These are phyloP conservation scores for Sussaba pulchella DNA, from an alignment of 2,888 invertebrate species.

Conservation along the genomic window DNA sequence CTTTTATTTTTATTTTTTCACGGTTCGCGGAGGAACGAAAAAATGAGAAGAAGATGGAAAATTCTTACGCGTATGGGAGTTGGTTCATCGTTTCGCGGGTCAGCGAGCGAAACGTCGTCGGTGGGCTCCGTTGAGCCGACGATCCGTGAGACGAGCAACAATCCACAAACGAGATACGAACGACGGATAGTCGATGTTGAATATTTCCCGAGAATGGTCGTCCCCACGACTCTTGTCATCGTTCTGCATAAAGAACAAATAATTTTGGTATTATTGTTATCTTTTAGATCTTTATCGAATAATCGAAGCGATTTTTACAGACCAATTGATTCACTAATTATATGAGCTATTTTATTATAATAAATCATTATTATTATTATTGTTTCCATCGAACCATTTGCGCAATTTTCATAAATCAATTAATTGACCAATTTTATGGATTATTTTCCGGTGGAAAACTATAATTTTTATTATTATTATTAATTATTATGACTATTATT, in stretches of 20 bases:
- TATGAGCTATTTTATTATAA: background rate
- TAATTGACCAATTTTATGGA: no score
- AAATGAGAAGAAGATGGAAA: no score
- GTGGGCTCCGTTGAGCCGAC: background rate
- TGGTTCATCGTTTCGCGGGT: constrained; percentile 15
- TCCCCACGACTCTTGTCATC: background rate
- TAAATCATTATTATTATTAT: no score
- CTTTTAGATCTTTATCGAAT: background rate
- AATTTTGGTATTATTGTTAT: background rate
- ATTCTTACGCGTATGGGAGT: constrained; percentile 50
- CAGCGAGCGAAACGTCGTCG: background rate
- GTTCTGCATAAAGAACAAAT: background rate
- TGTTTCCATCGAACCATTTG: no score
- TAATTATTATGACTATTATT: background rate
- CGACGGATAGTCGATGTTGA: background rate
- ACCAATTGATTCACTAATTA: background rate
- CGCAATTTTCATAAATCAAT: no score
- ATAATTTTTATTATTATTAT: background rate
- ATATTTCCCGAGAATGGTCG: constrained; percentile 8
- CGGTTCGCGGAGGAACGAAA: no score
- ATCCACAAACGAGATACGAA: constrained; percentile 2
- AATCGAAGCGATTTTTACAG: no score
- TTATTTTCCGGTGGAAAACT: no score
- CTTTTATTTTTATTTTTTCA: no score
- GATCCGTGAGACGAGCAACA: constrained; percentile 36